Evolutionary conservation across 1,140 invertebrate genomes (phyloP), one percentile per base, ranked within the genome.

Genomic region (Aphis gossypii): DNA sequence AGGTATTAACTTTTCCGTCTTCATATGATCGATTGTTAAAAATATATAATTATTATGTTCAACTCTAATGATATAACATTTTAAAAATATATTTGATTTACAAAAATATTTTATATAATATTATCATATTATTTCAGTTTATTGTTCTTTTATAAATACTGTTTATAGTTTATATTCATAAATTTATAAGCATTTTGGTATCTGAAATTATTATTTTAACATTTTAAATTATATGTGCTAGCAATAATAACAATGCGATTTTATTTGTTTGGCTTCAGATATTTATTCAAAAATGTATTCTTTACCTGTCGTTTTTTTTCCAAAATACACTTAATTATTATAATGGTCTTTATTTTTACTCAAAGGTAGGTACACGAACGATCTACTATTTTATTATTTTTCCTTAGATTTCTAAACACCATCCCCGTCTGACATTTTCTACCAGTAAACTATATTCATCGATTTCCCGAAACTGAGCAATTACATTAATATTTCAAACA

Each of bases 11-110:
- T 44, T 86, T 48, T 87, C 18, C 11, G 5, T 46, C 18, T n/a
- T 87, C n/a, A 84, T 76, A 83, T 83, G 82, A 83, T 41, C 7
- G 83, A 84, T 41, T 84, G 23, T 84, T 84, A 11, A 84, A 84
- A 84, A 84, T 44, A 84, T 44, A 84, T 1, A 84, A 76, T n/a
- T 76, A 14, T 68, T 68, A n/a, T n/a, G 18, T 68, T n/a, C 14
- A n/a, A 68, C 30, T 68, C 30, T n/a, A n/a, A 76, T 35, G 14
- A 76, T n/a, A n/a, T 14, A 76, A 18, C 14, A 1, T n/a, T 11
- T 76, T n/a, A 6, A n/a, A 76, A 68, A 68, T 68, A 5, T 68
- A 18, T 76, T 76, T 76, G 30, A 35, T 14, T 68, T 68, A n/a
- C 30, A 11, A n/a, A 18, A 76, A 76, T 4, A 6, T 23, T 18